Base-by-base conservation (phyloP, 2,888 invertebrate species). In the Andrena minutula region DNA sequence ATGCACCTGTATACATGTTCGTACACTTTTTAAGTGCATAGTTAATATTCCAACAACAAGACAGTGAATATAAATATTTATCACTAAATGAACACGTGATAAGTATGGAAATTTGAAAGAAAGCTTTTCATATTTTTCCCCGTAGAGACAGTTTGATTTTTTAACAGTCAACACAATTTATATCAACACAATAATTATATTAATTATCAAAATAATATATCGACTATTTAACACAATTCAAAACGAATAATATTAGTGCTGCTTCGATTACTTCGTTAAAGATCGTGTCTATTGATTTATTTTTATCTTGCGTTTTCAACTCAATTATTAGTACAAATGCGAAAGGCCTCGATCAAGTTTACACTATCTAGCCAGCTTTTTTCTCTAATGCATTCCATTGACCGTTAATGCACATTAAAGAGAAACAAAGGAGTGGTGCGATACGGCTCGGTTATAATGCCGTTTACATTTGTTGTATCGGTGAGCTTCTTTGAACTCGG, bases 341-440 rank as follows among this genome's bases (percentile, higher is more conserved):
- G 53, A 63, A 56, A 78, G 10, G 12, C 35, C n/a, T 68, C 20
- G 60, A 16, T 51, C 8, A 41, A 41, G 49, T 61, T 32, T 68
- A 2, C 41, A n/a, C 41, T 79, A 70, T 64, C n/a, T 66, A 7
- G 10, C n/a, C 16, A 2, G 23, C 26, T n/a, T 58, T 65, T 49
- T 16, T n/a, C 10, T 65, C 47, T 20, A 23, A 60, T 60, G 51
- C 61, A 49, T 63, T 28, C 35, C 60, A 56, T 23, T 68, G 61
- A 66, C 53, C 47, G 72, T 72, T 79, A 81, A 26, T 35, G 49
- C 30, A 28, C 58, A 49, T 75, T 28, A 49, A 81, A 81, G 60
- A 61, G 66, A 70, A 82, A 82, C 70, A 75, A 82, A 75, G 82
- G 82, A 66, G 75, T 49, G 70, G 75, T 49, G 30, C 30, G 75